These are phyloP conservation scores for Trachops cirrhosus DNA, from an alignment of 2,797 vertebrate genomes.

Conservation along the genomic window DNA sequence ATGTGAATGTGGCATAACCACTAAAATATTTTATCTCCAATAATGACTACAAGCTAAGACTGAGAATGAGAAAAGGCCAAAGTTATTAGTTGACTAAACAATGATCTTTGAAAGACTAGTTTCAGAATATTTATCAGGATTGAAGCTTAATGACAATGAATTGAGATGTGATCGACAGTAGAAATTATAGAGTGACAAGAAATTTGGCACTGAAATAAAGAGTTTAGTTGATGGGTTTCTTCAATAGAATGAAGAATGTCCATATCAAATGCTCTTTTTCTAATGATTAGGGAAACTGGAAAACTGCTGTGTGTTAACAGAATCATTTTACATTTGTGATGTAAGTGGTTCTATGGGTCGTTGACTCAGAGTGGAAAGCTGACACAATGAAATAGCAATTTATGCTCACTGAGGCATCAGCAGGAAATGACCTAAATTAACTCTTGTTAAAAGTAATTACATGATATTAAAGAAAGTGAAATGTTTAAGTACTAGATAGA, in stretches of 20 bases:
- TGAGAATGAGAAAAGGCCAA: neutral
- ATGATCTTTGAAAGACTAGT: neutral
- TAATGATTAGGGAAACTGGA: conserved; percentile 19
- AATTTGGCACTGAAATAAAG: neutral
- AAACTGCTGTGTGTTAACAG: conserved; percentile 26
- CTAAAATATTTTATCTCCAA: neutral
- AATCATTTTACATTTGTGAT: conserved; percentile 48
- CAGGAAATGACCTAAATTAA: conserved; percentile 61
- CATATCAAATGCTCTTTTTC: neutral
- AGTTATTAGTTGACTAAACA: neutral
- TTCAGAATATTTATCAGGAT: neutral
- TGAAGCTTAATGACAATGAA: neutral
- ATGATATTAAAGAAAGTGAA: conserved; percentile 53
- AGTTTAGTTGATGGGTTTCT: neutral
- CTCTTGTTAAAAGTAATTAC: conserved; percentile 63
- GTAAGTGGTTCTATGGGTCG: conserved; percentile 47
- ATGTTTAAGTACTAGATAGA: conserved; percentile 7
- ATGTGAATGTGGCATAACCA: neutral
- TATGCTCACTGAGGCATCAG: conserved; percentile 54
- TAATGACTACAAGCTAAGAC: neutral
- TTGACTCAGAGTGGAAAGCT: conserved; percentile 48
- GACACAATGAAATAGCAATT: conserved; percentile 60
- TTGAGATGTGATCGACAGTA: neutral
- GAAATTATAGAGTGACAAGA: neutral
- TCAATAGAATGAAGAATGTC: neutral